Conservation (phyloP, 2,797 vertebrate genomes). For the Dendrocincla fuliginosa region DNA sequence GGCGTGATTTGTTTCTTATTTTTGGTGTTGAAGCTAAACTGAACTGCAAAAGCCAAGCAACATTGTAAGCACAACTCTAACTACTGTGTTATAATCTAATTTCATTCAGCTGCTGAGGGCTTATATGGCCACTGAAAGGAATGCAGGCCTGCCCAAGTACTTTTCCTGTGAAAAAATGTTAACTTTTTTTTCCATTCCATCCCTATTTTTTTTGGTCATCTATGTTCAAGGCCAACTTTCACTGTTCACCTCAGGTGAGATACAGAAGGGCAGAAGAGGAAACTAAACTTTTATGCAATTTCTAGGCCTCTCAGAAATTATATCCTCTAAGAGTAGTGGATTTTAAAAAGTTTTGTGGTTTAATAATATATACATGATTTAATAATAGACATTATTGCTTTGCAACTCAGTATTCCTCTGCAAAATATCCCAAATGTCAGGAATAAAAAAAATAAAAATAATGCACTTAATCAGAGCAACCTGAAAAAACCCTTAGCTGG, state of each 20-base stretch:
- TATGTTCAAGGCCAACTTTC: not conserved
- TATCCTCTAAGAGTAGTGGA: not conserved
- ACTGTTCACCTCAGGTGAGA: not conserved
- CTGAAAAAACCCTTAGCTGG: not conserved
- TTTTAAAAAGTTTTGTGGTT: not conserved
- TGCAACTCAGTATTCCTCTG: not conserved
- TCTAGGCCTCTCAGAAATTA: not conserved
- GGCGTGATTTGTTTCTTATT: constrained; percentile 31
- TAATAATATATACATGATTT: not conserved
- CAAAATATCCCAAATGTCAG: not conserved
- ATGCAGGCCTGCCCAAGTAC: not conserved
- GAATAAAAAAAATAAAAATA: not conserved
- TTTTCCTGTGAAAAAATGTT: not conserved
- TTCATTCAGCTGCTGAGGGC: constrained; percentile 1
- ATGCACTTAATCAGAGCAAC: not conserved
- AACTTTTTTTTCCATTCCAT: not conserved
- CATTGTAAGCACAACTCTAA: not conserved
- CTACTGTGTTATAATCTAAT: constrained; percentile 10
- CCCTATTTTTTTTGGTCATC: not conserved
- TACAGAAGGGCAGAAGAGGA: not conserved
- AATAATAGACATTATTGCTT: not conserved
- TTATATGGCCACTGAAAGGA: not conserved
- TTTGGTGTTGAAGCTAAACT: constrained; percentile 25
- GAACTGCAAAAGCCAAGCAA: constrained; percentile 8
- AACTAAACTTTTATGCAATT: not conserved